Evolutionary conservation across 1,140 invertebrate species (phyloP), one percentile per base, ranked within the genome.

Genomic region (Drosophila parvula): DNA sequence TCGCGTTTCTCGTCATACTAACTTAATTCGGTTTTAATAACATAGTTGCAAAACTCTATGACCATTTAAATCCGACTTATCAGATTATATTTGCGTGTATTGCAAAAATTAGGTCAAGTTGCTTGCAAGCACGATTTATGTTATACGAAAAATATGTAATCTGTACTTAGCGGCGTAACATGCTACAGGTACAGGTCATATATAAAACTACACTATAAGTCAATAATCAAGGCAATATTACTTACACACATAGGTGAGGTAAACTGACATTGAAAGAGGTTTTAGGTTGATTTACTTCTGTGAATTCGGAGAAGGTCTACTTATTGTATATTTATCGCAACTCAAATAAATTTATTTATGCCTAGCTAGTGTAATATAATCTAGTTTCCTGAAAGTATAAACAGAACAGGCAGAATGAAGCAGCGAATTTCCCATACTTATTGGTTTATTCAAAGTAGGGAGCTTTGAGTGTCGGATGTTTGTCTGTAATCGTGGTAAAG

Each of bases 71-170:
- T 40, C 30, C 6, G 9, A 41, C 6, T 28, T 32, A 32, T 40
- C 30, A 32, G 56, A 41, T 28, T 40, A 18, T n/a, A 36, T 36
- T 62, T 38, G 60, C 60, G 60, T 62, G 60, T 30, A 10, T 2
- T 4, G 3, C 28, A 11, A 40, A 34, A 63, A 32, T n/a, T 32
- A 14, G 55, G 28, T 41, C 12, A 60, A 63, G 60, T 63, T 59
- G 11, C 22, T 10, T 36, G 10, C 10, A 12, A 60, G n/a, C 36
- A 60, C 55, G 36, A 60, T 14, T 11, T 40, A 14, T 38, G 3
- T 22, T 7, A n/a, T 14, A 53, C 47, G 27, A 51, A 34, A 53
- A 53, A 22, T 18, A 11, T 2, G 45, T 12, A 12, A 10, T 11
- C 5, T 11, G 9, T 22, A 22, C 22, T 22, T 22, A n/a, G 22